These are phyloP conservation scores for Rhyacichthys aspro DNA, from an alignment of 2,797 vertebrate genomes.

Conservation along the genomic window DNA sequence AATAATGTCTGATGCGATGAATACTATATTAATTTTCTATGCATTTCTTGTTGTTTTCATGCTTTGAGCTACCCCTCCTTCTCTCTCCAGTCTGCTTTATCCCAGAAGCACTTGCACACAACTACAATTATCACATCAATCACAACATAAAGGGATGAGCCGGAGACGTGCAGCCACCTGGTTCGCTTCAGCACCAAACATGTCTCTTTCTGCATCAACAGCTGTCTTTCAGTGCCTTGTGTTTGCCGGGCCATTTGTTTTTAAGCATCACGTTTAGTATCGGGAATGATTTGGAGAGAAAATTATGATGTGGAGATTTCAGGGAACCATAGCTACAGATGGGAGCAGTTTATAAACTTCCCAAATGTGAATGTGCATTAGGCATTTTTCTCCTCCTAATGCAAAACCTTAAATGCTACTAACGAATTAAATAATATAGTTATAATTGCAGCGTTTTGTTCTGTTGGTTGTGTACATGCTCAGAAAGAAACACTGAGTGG, in stretches of 20 bases:
- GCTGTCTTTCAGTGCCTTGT: slow-evolving; percentile 10
- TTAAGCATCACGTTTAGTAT: background rate
- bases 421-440: background rate
- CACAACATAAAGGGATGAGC: slow-evolving; percentile 49
- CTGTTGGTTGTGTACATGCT: too few relatives aligned
- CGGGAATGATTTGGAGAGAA: slow-evolving; percentile 5
- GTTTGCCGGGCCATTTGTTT: slow-evolving; percentile 1
- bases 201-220: slow-evolving; percentile 18
- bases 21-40: too few relatives aligned
- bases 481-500: too few relatives aligned
- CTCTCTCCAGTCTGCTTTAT: slow-evolving; percentile 36
- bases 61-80: slow-evolving; percentile 41
- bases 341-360: background rate
- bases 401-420: too few relatives aligned
- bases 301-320: background rate
- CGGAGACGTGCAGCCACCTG: slow-evolving; percentile 51
- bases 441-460: slow-evolving; percentile 19
- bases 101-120: slow-evolving; percentile 54
- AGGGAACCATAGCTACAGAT: background rate
- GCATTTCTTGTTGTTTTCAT: background rate
- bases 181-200: slow-evolving; percentile 19
- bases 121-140: slow-evolving; percentile 77
- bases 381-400: too few relatives aligned
- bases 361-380: background rate
- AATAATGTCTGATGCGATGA: background rate